Evolutionary conservation across 1,140 invertebrate genomes (phyloP).

Genomic region (Macrocentrus cingulum): DNA sequence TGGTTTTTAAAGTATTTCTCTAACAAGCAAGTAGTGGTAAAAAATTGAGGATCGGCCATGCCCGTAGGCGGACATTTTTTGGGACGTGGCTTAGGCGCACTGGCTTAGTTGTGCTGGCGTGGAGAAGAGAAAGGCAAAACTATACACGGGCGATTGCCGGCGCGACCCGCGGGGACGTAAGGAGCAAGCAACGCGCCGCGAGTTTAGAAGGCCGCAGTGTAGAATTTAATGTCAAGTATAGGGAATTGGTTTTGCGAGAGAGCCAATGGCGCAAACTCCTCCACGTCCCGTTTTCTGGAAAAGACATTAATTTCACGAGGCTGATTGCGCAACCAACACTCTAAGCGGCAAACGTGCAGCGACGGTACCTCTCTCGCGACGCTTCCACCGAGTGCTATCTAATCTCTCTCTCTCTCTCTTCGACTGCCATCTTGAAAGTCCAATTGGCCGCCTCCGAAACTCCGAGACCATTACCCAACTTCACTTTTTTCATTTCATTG

Average conservation of each 20-base stretch:
- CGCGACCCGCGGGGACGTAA: no score
- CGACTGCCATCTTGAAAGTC: constrained; percentile 6
- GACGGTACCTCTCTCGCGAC: constrained; percentile 33
- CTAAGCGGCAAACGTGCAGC: constrained; percentile 3
- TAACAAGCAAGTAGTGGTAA: not conserved
- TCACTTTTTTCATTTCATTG: not conserved
- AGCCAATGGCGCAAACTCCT: constrained; percentile 29
- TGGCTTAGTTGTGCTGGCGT: constrained; percentile 21
- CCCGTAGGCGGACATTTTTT: constrained; percentile 34
- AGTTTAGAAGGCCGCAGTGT: constrained; percentile 30
- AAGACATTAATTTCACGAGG: constrained; percentile 30
- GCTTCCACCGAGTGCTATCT: constrained; percentile 38
- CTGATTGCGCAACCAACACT: constrained; percentile 27
- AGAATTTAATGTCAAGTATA: constrained; percentile 35
- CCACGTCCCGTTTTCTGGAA: constrained; percentile 28
- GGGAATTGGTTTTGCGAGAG: constrained; percentile 28
- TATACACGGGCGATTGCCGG: not conserved
- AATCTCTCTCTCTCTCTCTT: constrained; percentile 39
- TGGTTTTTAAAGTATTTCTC: no score
- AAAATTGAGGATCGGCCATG: constrained; percentile 13
- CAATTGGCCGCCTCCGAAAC: not conserved
- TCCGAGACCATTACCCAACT: not conserved
- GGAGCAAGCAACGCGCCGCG: no score
- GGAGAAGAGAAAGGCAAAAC: constrained; percentile 31
- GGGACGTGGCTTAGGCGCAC: constrained; percentile 33